Conservation (phyloP, 2,113 vertebrate species). For the Sardina pilchardus region DNA sequence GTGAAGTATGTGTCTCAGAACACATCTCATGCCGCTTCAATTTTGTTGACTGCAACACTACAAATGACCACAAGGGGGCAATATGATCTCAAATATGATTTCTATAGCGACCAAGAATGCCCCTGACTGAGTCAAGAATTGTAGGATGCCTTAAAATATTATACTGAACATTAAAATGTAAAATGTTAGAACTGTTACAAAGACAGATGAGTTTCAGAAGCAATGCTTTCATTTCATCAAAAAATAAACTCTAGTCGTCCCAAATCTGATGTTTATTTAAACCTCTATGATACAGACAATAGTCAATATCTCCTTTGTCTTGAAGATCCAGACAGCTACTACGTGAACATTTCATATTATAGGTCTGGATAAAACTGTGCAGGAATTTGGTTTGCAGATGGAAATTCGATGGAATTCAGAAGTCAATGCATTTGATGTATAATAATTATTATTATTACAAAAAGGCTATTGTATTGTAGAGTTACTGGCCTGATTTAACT, state of each 20-base stretch:
- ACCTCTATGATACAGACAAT: neutral
- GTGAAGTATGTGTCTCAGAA: neutral
- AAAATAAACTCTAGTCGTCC: neutral
- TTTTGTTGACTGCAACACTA: neutral
- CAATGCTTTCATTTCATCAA: neutral
- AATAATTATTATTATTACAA: neutral
- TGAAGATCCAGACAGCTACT: neutral
- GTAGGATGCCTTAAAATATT: neutral
- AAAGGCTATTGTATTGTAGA: neutral
- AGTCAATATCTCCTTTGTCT: neutral
- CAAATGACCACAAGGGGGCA: slow-evolving; percentile 57
- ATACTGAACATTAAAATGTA: neutral
- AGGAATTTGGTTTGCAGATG: neutral
- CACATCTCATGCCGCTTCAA: neutral
- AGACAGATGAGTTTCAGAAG: neutral
- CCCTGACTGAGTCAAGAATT: neutral
- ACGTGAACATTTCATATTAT: neutral
- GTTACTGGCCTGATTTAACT: neutral
- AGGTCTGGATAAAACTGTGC: neutral
- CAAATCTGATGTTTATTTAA: neutral
- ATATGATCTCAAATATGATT: slow-evolving; percentile 41
- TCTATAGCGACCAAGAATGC: neutral
- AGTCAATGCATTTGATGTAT: neutral
- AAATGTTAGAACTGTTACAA: neutral
- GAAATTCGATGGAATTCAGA: neutral